These are phyloP conservation scores for Antigone vipio DNA, from an alignment of 2,113 vertebrate genomes.

Conservation along the genomic window DNA sequence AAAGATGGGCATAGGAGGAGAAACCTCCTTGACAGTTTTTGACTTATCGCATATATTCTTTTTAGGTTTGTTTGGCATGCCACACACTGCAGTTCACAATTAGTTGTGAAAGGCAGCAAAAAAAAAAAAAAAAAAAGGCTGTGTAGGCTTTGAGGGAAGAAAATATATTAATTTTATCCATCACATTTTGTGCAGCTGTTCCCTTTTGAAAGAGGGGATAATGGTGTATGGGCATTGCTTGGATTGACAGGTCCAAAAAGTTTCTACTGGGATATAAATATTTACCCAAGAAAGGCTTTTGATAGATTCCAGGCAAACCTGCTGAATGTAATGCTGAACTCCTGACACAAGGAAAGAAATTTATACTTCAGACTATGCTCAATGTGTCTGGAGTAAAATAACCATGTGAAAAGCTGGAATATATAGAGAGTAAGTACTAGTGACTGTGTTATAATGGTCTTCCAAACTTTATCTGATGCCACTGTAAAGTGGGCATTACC, in stretches of 20 bases:
- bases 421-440: background rate
- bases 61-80: background rate
- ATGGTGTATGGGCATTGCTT: background rate
- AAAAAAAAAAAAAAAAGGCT: background rate
- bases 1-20: background rate
- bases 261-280: background rate
- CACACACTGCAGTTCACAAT: background rate
- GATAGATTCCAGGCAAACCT: background rate
- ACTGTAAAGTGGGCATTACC: background rate
- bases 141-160: background rate
- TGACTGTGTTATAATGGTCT: slow-evolving; percentile 6
- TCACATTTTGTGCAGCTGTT: background rate
- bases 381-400: background rate
- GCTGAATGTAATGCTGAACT: background rate
- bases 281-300: background rate
- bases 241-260: background rate
- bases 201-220: background rate
- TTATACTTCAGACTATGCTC: background rate
- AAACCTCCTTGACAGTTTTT: background rate
- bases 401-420: background rate
- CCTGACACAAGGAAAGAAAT: background rate
- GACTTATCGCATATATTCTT: accelerated
- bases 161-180: background rate
- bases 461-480: background rate
- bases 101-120: background rate